Conservation (phyloP, 2,113 vertebrate species). For the Lichenostomus cassidix region DNA sequence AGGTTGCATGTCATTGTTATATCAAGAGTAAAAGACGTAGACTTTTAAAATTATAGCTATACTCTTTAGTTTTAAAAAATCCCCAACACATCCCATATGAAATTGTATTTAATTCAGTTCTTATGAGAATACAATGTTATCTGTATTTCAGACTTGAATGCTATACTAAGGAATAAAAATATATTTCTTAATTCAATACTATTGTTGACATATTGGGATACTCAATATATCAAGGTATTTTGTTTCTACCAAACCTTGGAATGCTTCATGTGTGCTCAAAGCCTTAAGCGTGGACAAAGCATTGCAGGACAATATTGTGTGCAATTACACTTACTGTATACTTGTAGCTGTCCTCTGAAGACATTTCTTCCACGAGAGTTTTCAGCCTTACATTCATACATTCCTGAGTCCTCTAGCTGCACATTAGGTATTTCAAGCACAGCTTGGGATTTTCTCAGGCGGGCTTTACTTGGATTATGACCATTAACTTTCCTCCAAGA, state of each 20-base stretch:
- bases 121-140: neutral
- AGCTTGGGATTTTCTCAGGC: conserved; percentile 93
- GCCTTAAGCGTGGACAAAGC: neutral
- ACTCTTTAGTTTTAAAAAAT: neutral
- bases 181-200: neutral
- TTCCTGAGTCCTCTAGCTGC: conserved; percentile 90
- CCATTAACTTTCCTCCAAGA: conserved; percentile 96
- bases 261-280: neutral
- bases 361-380: conserved; percentile 90
- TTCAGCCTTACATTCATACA: conserved; percentile 94
- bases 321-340: conserved; percentile 88
- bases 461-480: conserved; percentile 91
- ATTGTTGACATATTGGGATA: neutral
- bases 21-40: neutral
- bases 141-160: neutral
- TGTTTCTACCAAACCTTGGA: neutral
- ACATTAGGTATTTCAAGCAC: conserved; percentile 95
- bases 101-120: neutral
- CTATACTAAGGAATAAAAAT: neutral
- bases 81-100: fast-evolving
- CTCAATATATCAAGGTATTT: neutral
- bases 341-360: conserved; percentile 93
- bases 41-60: neutral
- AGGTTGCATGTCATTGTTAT: neutral
- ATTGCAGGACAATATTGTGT: neutral